A percentile compares a stretch with the other conserved stretches of the same genome.
These are phyloP conservation scores for Gorsachius magnificus DNA, from an alignment of 2,797 vertebrate genomes.

Conservation along the genomic window DNA sequence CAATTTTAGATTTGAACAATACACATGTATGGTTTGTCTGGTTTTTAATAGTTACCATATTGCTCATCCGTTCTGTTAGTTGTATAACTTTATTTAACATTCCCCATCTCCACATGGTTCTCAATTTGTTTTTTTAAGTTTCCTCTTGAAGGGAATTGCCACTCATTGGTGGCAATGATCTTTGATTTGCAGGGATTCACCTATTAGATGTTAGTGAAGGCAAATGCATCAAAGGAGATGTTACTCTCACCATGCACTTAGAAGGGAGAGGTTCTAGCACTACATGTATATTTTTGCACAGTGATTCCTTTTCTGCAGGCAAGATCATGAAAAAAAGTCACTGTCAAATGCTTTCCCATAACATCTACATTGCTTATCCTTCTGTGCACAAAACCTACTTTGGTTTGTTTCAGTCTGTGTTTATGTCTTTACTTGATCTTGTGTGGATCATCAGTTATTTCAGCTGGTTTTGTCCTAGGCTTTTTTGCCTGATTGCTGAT, in stretches of 20 bases:
- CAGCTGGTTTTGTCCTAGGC: background rate
- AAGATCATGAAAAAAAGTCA: background rate
- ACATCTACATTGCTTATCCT: background rate
- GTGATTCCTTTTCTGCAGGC: background rate
- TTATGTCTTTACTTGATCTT: background rate
- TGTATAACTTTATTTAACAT: constrained; percentile 30
- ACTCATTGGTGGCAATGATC: background rate
- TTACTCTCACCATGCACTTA: background rate
- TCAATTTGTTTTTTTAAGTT: background rate
- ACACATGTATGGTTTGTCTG: constrained; percentile 16
- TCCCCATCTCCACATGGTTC: background rate
- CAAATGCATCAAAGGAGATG: background rate
- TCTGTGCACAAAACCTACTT: background rate
- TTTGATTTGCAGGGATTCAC: background rate
- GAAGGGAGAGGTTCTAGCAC: background rate
- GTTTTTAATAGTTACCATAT: constrained; percentile 53
- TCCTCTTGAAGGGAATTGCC: background rate
- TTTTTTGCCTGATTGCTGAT: background rate
- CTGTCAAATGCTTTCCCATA: background rate
- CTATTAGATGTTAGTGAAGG: background rate
- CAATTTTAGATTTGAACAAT: constrained; percentile 36
- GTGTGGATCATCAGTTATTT: background rate
- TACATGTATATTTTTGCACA: background rate
- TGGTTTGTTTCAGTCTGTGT: background rate
- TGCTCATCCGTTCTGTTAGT: constrained; percentile 2